These are phyloP conservation scores for Cotesia glomerata DNA, from an alignment of 1,140 invertebrate species.

Conservation along the genomic window DNA sequence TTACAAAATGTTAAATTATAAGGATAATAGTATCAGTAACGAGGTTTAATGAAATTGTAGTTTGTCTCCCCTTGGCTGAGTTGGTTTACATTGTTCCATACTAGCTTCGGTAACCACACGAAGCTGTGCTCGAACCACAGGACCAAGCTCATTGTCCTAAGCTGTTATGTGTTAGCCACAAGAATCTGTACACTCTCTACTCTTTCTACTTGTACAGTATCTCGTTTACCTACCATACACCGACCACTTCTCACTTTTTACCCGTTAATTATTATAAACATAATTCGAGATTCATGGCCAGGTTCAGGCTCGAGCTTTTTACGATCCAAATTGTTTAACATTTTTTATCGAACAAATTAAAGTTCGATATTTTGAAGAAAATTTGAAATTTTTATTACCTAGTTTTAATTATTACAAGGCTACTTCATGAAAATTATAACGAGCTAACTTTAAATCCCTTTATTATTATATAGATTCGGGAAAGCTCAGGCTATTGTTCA, in stretches of 20 bases:
- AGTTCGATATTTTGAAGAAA: too few species aligned
- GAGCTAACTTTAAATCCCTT: too few species aligned
- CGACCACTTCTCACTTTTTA: background rate
- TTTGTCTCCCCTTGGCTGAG: slow-evolving; percentile 38
- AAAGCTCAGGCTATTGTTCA: too few species aligned
- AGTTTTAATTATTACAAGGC: too few species aligned
- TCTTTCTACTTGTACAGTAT: background rate
- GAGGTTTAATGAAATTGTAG: slow-evolving; percentile 45
- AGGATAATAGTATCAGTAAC: slow-evolving; percentile 17
- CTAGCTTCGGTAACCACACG: background rate
- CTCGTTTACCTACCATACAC: background rate
- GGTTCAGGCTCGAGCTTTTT: background rate
- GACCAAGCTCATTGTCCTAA: slow-evolving; percentile 34
- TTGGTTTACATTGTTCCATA: slow-evolving; percentile 34
- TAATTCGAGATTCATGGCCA: background rate
- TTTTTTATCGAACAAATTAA: background rate
- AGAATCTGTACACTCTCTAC: background rate
- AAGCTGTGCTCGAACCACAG: slow-evolving; percentile 16
- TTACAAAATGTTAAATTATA: too few species aligned
- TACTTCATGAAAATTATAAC: too few species aligned
- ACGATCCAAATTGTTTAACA: background rate
- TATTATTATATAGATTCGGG: too few species aligned
- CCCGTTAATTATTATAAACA: background rate
- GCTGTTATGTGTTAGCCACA: background rate
- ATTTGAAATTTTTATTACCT: too few species aligned